Evolutionary conservation across 1,140 invertebrate species (phyloP), one percentile per base, ranked within the genome.

Genomic region (Pinna nobilis): DNA sequence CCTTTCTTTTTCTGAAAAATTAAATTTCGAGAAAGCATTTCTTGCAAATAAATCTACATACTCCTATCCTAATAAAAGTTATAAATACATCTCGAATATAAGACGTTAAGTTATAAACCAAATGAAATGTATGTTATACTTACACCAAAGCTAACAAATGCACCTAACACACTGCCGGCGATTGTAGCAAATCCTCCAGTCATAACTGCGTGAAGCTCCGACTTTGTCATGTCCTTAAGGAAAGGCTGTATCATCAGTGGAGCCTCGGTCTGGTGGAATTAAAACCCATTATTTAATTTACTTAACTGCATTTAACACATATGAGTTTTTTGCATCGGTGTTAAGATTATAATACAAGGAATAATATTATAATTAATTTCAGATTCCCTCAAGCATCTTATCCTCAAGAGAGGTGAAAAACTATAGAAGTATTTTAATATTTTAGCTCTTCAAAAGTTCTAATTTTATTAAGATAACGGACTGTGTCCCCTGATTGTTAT

Each of bases 111-210:
- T 4, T 3, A 25, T 0, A 9, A 20, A 53, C 9, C 1, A 23
- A 25, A 7, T 20, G 11, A 23, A 23, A 7, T 51, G 3, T 15
- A 37, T n/a, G 1, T 32, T 6, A 59, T 6, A 61, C 77, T 68
- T 75, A 87, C 86, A 18, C 84, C 83, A 59, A 85, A 83, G 3
- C 33, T 37, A 7, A 86, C 82, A 67, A 83, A 88, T 5, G 82
- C 83, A 7, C 76, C 86, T 53, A 88, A 61, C 2, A 88, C 82
- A 63, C 74, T 71, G 7, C 87, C 88, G 32, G 88, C 86, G n/a
- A 89, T 85, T 2, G 86, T 87, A 20, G 88, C 84, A 77, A 88
- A 89, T 2, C 88, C 88, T 57, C 85, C 87, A 0, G 85, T 88
- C 80, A 88, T 82, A 3, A 88, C 81, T 1, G 88, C 87, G 70